Conservation (phyloP, 2,113 vertebrate species). For the Actenoides lindsayi region DNA sequence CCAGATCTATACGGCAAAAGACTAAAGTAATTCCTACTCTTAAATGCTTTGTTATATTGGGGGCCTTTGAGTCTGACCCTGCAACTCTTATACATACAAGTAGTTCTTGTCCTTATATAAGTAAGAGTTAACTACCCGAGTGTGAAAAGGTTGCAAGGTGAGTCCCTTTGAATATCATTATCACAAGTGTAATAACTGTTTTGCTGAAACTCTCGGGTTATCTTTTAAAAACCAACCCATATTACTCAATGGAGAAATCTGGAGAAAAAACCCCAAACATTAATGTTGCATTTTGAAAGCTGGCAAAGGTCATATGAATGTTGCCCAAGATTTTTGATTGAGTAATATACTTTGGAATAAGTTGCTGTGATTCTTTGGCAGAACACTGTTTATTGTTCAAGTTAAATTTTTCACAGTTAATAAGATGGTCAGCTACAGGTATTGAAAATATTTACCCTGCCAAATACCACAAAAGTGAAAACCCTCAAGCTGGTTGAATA, state of each 20-base stretch:
- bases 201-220: slow-evolving; percentile 28
- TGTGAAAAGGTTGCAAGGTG: slow-evolving; percentile 30
- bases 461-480: slow-evolving; percentile 44
- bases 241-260: slow-evolving; percentile 25
- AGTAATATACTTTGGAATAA: slow-evolving; percentile 55
- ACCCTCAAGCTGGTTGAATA: slow-evolving; percentile 14
- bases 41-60: slow-evolving; percentile 14
- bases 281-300: slow-evolving; percentile 36
- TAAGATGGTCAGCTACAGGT: slow-evolving; percentile 46
- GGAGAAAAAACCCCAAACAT: neutral
- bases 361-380: slow-evolving; percentile 47
- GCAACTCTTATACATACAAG: neutral
- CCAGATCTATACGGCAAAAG: neutral
- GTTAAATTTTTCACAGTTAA: slow-evolving; percentile 60
- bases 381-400: slow-evolving; percentile 51
- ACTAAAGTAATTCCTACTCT: neutral
- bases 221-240: slow-evolving; percentile 19
- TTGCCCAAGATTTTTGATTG: slow-evolving; percentile 43
- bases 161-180: slow-evolving; percentile 46
- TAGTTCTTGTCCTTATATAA: neutral
- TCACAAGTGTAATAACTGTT: slow-evolving; percentile 11
- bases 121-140: neutral
- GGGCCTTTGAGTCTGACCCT: slow-evolving; percentile 10
- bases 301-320: slow-evolving; percentile 44
- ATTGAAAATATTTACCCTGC: slow-evolving; percentile 60